phyloP scores from a whole-genome alignment of 2,888 invertebrate genomes.

The Augochlorella aurata region DNA sequence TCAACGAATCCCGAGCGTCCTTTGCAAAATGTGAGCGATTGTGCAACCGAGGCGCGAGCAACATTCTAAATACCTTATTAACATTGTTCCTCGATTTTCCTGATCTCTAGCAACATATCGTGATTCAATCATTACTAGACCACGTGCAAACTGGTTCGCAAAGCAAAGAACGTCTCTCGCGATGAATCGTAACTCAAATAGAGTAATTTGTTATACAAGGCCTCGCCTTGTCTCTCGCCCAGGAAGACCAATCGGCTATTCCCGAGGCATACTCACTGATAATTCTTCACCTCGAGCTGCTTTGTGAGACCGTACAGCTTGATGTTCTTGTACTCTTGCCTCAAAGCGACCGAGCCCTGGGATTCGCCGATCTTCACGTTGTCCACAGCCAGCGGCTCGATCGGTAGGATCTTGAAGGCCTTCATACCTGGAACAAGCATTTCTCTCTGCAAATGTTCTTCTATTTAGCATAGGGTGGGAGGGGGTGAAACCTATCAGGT shows the following conservation, averaged over 20 bases:
- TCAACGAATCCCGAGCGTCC: too few species aligned
- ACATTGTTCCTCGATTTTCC: too few species aligned
- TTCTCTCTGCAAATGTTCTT: too few species aligned
- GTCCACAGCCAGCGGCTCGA: slow-evolving; percentile 86
- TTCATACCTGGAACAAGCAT: slow-evolving; percentile 83
- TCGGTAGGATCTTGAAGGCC: slow-evolving; percentile 84
- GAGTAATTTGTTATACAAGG: too few species aligned
- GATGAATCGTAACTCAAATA: not conserved
- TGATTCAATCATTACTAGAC: not conserved
- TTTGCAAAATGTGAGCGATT: too few species aligned
- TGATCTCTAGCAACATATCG: too few species aligned
- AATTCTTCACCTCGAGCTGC: slow-evolving; percentile 81
- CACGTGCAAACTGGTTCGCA: not conserved
- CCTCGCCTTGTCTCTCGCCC: not conserved
- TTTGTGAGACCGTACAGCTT: slow-evolving; percentile 86
- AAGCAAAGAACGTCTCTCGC: too few species aligned
- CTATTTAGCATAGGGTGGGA: too few species aligned
- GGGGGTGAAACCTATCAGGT: too few species aligned
- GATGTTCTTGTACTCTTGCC: slow-evolving; percentile 87
- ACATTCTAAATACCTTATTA: too few species aligned
- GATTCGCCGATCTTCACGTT: slow-evolving; percentile 82
- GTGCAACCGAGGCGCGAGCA: too few species aligned
- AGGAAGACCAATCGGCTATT: not conserved
- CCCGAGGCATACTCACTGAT: slow-evolving; percentile 82
- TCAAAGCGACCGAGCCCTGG: slow-evolving; percentile 85